A percentile compares a stretch with the other conserved stretches of the same genome.
These are phyloP conservation scores for Autographa pulchrina DNA, from an alignment of 2,888 invertebrate species.

Conservation along the genomic window DNA sequence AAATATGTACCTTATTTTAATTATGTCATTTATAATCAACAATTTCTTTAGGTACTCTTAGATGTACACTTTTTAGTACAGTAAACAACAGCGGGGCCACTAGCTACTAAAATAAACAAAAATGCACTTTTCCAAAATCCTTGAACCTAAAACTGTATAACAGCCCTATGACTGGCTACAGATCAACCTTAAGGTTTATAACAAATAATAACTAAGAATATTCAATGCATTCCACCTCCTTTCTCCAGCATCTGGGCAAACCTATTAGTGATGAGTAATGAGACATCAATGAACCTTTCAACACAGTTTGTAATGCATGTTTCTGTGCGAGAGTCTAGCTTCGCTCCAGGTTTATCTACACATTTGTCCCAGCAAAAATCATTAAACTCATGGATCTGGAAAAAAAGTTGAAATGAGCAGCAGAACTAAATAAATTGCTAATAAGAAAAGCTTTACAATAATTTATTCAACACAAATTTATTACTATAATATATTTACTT, in stretches of 20 bases:
- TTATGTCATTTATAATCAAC: conserved; percentile 44
- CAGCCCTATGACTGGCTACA: conserved; percentile 46
- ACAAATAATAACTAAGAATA: conserved; percentile 31
- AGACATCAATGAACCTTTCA: conserved; percentile 97
- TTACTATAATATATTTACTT: too few species aligned
- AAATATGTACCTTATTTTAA: conserved; percentile 37
- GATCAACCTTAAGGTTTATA: conserved; percentile 33
- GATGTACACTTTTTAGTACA: conserved; percentile 45
- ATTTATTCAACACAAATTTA: too few species aligned
- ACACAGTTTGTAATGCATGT: conserved; percentile 97
- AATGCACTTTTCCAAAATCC: conserved; percentile 42
- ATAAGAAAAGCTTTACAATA: too few species aligned
- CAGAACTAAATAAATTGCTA: background rate
- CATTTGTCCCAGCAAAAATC: conserved; percentile 99
- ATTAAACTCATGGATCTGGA: conserved; percentile 97
- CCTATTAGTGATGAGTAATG: conserved; percentile 95
- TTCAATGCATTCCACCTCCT: conserved; percentile 89
- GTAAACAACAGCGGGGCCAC: conserved; percentile 34
- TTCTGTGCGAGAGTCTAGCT: conserved; percentile 96
- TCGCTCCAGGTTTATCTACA: conserved; percentile 96
- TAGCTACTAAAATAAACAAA: conserved; percentile 49
- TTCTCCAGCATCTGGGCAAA: conserved; percentile 96
- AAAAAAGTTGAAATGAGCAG: conserved; percentile 8
- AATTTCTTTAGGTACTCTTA: conserved; percentile 43
- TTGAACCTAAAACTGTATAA: conserved; percentile 54